Base-by-base conservation (phyloP, 2,113 vertebrate species). In the Alethe diademata region DNA sequence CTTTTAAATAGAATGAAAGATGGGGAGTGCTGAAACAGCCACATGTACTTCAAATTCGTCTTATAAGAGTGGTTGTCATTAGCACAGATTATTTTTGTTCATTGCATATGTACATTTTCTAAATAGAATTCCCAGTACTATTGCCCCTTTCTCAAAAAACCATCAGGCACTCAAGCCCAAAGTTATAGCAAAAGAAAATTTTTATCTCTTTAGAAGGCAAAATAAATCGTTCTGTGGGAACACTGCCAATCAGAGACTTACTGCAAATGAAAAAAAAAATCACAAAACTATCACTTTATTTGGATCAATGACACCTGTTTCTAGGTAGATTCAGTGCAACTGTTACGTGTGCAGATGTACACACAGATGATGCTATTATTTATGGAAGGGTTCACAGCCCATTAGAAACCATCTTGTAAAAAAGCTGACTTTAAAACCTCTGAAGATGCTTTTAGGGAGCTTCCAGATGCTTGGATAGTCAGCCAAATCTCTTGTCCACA, bases 1-100 rank as follows among this genome's bases (percentile, higher is more conserved):
- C 82, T 96, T 97, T 92, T 85, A 95, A 96, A 96, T 70, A 96
- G 70, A 93, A 92, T 69, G 58, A 94, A 85, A 95, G 75, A 93
- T 88, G 29, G 28, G 78, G 88, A 90, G 79, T 81, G 75, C 78
- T 93, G 81, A 80, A 95, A 92, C 58, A 93, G 78, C 40, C 90
- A 84, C 6, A 8, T 86, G 51, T 76, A 86, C 71, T 83, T 96
- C 80, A 76, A 80, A 84, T 84, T 85, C 48, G 89, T 91, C 87
- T 89, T 88, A 11, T 47, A 78, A 95, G 45, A 89, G 31, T 8
- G 6, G 53, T 61, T 86, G 58, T 73, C 51, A 53, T 92, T 86
- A 90, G 9, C 83, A 90, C 22, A 76, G 54, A 76, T 86, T 90
- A 90, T 85, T 96, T 97, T 94, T 86, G 58, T 90, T 86, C 61